Evolutionary conservation across 1,140 invertebrate species (phyloP).

Genomic region (Pollicipes pollicipes): DNA sequence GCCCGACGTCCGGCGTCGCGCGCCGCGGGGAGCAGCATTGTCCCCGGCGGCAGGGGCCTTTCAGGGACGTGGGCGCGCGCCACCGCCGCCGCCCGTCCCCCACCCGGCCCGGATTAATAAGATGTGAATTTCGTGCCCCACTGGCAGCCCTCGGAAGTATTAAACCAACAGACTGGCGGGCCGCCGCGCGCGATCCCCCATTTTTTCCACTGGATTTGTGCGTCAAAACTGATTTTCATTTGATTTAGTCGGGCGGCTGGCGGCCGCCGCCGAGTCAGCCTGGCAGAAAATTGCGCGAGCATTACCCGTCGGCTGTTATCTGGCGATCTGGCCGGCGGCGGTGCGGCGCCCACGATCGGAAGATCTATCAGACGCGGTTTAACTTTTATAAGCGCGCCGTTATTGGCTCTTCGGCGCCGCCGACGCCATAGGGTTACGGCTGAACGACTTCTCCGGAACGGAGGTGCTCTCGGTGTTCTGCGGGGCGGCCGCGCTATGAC

Average conservation of each 20-base stretch:
- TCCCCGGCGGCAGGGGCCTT: neutral
- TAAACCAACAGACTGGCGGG: neutral
- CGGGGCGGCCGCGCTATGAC: no score
- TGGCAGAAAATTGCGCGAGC: neutral
- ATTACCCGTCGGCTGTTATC: neutral
- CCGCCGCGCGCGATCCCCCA: no score
- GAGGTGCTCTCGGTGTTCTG: no score
- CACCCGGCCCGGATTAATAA: neutral
- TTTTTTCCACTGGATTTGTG: constrained; percentile 2
- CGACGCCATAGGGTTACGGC: no score
- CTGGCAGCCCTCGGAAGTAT: neutral
- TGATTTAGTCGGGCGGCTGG: neutral
- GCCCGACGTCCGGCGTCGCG: neutral
- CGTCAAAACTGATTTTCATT: constrained; percentile 2
- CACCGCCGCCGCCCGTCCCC: neutral
- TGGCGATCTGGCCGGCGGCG: neutral
- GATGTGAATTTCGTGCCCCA: neutral
- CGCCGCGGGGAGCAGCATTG: neutral
- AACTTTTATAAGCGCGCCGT: neutral
- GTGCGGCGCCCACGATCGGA: neutral
- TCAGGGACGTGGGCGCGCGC: neutral
- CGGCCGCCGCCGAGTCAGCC: neutral
- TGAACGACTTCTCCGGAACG: no score
- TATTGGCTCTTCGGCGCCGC: neutral
- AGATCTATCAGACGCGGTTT: neutral